Conservation (phyloP, 1,140 invertebrate genomes). For the Micrasema longulum region DNA sequence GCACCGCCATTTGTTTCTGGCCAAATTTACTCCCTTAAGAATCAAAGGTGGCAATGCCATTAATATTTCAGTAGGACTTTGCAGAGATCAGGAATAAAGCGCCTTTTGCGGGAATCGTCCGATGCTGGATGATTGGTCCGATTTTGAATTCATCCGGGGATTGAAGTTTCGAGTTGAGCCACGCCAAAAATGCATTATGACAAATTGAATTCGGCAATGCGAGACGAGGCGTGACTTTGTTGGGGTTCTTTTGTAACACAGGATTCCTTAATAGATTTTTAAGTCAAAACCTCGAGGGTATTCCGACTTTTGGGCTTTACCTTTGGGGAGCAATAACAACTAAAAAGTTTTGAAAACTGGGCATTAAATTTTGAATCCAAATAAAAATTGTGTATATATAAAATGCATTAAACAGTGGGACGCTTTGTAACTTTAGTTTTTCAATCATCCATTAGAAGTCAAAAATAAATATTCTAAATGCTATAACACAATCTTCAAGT, state of each 20-base stretch:
- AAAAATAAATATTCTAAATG: no score
- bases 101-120: constrained; percentile 17
- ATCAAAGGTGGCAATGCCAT: constrained; percentile 53
- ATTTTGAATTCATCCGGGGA: constrained; percentile 32
- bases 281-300: constrained; percentile 30
- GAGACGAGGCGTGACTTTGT: constrained; percentile 34
- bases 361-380: constrained; percentile 1
- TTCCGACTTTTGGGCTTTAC: constrained; percentile 30
- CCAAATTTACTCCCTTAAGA: constrained; percentile 45
- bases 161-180: constrained; percentile 20
- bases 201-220: constrained; percentile 49
- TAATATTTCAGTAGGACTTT: constrained; percentile 49
- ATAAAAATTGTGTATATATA: neutral
- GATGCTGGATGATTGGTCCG: constrained; percentile 26
- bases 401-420: no score
- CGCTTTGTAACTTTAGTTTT: no score
- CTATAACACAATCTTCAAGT: no score
- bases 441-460: no score
- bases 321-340: neutral
- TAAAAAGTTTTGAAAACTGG: no score
- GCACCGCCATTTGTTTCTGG: constrained; percentile 45
- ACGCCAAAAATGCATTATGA: constrained; percentile 45
- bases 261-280: constrained; percentile 42
- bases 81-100: constrained; percentile 32
- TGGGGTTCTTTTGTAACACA: constrained; percentile 34